Conservation (phyloP, 2,888 invertebrate genomes). For the Anthoptus insignis region DNA sequence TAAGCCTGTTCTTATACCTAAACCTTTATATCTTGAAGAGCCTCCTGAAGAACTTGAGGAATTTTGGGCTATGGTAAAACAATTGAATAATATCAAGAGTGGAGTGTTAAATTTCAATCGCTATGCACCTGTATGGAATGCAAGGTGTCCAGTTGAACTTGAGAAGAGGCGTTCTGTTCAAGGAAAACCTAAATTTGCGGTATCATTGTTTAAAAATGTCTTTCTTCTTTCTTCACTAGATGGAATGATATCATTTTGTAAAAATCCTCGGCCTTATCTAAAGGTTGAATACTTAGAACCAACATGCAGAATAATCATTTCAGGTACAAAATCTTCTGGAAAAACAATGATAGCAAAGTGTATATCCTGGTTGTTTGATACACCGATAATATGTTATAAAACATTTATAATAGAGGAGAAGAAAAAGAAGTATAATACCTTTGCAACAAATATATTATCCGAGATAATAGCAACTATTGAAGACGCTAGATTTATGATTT, state of each 20-base stretch:
- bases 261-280: conserved; percentile 88
- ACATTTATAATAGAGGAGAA: conserved; percentile 59
- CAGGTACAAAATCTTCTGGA: conserved; percentile 88
- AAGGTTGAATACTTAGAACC: conserved; percentile 86
- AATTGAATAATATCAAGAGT: conserved; percentile 61
- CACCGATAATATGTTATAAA: conserved; percentile 72
- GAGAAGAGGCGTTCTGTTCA: conserved; percentile 78
- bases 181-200: conserved; percentile 85
- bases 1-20: conserved; percentile 70
- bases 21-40: conserved; percentile 72
- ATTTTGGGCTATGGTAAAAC: conserved; percentile 71
- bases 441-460: conserved; percentile 67
- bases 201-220: conserved; percentile 88
- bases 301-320: conserved; percentile 86
- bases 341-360: conserved; percentile 86
- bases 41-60: conserved; percentile 71
- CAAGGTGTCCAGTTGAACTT: conserved; percentile 89
- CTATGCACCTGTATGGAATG: conserved; percentile 86
- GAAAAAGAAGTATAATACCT: conserved; percentile 62
- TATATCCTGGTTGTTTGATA: conserved; percentile 83
- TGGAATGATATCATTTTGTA: conserved; percentile 82
- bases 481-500: conserved; percentile 65
- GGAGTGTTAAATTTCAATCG: conserved; percentile 65
- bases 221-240: conserved; percentile 86
- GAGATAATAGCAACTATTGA: conserved; percentile 76